Evolutionary conservation across 1,140 invertebrate genomes (phyloP).

Genomic region (Leucophenga varia): DNA sequence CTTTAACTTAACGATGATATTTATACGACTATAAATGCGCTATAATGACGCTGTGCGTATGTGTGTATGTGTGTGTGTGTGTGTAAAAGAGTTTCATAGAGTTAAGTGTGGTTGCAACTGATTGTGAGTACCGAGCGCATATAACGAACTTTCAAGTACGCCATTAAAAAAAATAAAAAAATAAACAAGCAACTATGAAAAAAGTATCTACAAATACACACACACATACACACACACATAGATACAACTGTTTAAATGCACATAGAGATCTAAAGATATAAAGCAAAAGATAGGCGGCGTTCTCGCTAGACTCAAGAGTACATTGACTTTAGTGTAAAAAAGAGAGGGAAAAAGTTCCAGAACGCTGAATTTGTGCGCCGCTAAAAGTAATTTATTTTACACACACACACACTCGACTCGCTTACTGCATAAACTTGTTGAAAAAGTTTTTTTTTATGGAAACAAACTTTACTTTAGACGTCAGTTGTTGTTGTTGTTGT

Average conservation of each 20-base stretch:
- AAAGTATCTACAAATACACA: constrained; percentile 20
- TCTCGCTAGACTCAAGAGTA: constrained; percentile 28
- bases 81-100: too few species aligned
- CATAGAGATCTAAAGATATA: too few species aligned
- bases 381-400: constrained; percentile 4
- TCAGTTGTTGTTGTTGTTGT: too few species aligned
- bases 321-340: constrained; percentile 30
- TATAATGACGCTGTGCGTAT: constrained; percentile 24
- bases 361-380: background rate
- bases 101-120: too few species aligned
- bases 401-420: background rate
- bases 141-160: constrained; percentile 19
- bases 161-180: constrained; percentile 29
- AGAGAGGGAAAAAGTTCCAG: too few species aligned
- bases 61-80: too few species aligned
- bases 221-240: constrained; percentile 14
- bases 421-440: background rate
- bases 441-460: background rate
- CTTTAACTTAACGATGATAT: constrained; percentile 41
- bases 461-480: constrained; percentile 30
- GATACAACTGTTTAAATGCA: too few species aligned
- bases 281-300: background rate
- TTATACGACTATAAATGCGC: constrained; percentile 40
- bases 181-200: constrained; percentile 29
- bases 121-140: background rate